Evolutionary conservation across 2,888 invertebrate species (phyloP).

Genomic region (Tenthredo amoena): DNA sequence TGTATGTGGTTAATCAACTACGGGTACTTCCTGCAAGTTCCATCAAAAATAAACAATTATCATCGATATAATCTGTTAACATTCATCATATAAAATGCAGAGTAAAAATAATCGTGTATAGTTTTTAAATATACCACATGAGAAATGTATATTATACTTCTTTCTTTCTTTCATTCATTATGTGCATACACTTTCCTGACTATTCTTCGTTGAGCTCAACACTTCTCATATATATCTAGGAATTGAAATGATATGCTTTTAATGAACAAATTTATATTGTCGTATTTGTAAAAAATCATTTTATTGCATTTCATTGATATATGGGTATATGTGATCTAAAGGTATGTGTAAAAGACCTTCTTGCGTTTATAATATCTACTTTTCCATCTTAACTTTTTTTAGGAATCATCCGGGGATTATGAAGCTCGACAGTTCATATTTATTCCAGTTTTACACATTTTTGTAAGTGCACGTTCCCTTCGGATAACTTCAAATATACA

Average conservation of each 20-base stretch:
- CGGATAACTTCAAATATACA: slow-evolving; percentile 18
- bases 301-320: slow-evolving; percentile 39
- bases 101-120: slow-evolving; percentile 5
- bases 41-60: slow-evolving; percentile 12
- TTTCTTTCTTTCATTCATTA: neutral
- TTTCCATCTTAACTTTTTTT: neutral
- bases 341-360: neutral
- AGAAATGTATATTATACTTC: slow-evolving; percentile 7
- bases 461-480: neutral
- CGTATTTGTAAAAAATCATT: slow-evolving; percentile 18
- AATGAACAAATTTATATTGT: neutral
- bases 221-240: neutral
- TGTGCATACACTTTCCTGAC: neutral
- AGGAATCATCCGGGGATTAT: neutral
- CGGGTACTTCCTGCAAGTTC: neutral
- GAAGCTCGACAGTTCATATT: neutral
- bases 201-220: neutral
- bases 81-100: neutral
- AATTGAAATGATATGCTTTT: slow-evolving; percentile 9
- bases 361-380: neutral
- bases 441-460: neutral
- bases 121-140: slow-evolving; percentile 2
- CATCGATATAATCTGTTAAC: neutral
- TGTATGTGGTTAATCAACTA: neutral
- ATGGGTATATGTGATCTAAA: neutral